These are phyloP conservation scores for Rhodeus uyekii DNA, from an alignment of 2,797 vertebrate species.

Conservation along the genomic window DNA sequence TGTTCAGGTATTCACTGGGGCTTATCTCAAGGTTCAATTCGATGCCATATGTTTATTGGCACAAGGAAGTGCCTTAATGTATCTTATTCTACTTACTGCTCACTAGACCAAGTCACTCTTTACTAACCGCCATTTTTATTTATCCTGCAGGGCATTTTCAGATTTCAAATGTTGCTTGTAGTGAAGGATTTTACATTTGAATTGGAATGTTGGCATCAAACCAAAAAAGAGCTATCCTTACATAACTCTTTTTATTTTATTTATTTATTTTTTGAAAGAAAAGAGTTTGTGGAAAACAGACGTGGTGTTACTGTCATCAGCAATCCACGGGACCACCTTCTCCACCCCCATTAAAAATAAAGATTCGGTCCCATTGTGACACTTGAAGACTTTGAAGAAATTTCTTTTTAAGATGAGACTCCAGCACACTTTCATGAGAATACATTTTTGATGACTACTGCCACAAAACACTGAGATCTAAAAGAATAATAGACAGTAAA, in stretches of 20 bases:
- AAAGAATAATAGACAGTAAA: conserved; percentile 50
- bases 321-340: neutral
- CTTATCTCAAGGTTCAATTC: neutral
- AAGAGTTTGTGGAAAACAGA: neutral
- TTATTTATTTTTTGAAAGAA: too few relatives aligned
- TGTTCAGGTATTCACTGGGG: neutral
- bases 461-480: conserved; percentile 33
- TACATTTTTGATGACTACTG: conserved; percentile 48
- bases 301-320: neutral
- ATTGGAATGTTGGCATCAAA: conserved; percentile 11
- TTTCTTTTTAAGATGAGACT: conserved; percentile 31
- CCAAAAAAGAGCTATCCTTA: conserved; percentile 9
- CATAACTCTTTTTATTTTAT: conserved; percentile 5
- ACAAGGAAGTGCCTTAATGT: conserved; percentile 20
- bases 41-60: conserved; percentile 20
- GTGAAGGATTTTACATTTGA: conserved; percentile 9
- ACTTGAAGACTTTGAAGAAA: conserved; percentile 39
- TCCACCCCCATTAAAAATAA: neutral
- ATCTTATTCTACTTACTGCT: conserved; percentile 33
- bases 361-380: conserved; percentile 17
- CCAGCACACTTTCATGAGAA: conserved; percentile 32
- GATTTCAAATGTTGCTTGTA: conserved; percentile 18
- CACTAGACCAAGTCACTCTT: conserved; percentile 21
- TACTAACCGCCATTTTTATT: conserved; percentile 22
- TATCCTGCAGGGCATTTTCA: conserved; percentile 30